A percentile compares a stretch with the other conserved stretches of the same genome.
phyloP scores from a whole-genome alignment of 1,140 invertebrate genomes.

The Musca vetustissima region DNA sequence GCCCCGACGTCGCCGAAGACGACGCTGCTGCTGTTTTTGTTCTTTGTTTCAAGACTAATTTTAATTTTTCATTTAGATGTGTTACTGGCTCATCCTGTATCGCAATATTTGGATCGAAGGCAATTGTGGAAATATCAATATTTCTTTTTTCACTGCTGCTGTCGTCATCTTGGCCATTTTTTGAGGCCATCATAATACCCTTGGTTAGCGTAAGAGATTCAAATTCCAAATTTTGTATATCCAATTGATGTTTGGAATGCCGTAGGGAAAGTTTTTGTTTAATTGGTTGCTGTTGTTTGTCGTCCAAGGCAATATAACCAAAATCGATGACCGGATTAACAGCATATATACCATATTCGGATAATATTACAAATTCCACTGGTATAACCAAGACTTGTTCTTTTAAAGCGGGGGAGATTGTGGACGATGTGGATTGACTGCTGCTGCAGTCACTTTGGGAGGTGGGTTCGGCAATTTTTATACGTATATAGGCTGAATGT shows the following conservation, averaged over 20 bases:
- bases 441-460: not conserved
- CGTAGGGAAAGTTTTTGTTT: conserved; percentile 9
- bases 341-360: conserved; percentile 72
- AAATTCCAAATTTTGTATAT: not conserved
- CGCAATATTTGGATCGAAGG: not conserved
- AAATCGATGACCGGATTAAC: conserved; percentile 81
- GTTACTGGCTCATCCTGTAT: not conserved
- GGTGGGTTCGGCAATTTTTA: conserved; percentile 46
- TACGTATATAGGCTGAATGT: conserved; percentile 56
- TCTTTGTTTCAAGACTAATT: not conserved
- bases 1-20: no score
- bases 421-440: not conserved
- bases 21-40: no score
- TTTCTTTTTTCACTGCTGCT: no score
- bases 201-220: not conserved
- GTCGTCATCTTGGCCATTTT: no score
- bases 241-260: conserved; percentile 6
- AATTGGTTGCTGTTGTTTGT: not conserved
- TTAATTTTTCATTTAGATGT: conserved; percentile 29
- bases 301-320: conserved; percentile 61
- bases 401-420: no score
- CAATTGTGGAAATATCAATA: not conserved
- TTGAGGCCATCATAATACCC: not conserved
- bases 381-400: conserved; percentile 72
- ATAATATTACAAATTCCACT: conserved; percentile 83